Conservation (phyloP, 2,888 invertebrate genomes). For the Cataglyphis livida region DNA sequence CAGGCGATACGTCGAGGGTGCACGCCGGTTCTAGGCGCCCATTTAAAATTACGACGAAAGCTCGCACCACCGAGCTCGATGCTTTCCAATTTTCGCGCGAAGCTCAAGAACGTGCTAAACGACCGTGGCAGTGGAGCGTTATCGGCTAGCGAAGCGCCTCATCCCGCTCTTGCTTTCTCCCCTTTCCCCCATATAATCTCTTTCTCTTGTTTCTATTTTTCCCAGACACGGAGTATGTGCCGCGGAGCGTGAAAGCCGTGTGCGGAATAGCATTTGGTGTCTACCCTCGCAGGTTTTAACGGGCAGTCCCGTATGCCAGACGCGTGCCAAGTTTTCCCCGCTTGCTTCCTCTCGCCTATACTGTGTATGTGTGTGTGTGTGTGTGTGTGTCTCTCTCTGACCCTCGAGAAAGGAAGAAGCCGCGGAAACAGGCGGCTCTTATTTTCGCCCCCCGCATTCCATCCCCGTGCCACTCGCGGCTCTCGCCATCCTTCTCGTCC, state of each 20-base stretch:
- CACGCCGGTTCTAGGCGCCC: constrained; percentile 26
- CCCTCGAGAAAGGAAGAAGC: constrained; percentile 50
- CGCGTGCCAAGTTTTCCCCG: constrained; percentile 81
- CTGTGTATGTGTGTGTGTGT: constrained; percentile 48
- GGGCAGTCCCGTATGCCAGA: constrained; percentile 77
- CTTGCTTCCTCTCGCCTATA: constrained; percentile 53
- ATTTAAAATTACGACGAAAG: constrained; percentile 51
- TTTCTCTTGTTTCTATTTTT: constrained; percentile 68
- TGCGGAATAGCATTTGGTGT: constrained; percentile 74
- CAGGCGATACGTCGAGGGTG: constrained; percentile 10
- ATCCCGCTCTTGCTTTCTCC: not conserved
- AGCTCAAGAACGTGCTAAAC: constrained; percentile 60
- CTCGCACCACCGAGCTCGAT: constrained; percentile 24
- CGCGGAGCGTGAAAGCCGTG: constrained; percentile 70
- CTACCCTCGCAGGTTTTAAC: constrained; percentile 76
- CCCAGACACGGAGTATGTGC: constrained; percentile 64
- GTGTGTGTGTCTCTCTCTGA: constrained; percentile 47
- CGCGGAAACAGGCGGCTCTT: constrained; percentile 53
- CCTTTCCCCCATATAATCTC: constrained; percentile 42
- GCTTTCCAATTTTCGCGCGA: constrained; percentile 53
- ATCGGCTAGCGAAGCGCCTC: not conserved
- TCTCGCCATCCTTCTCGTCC: constrained; percentile 35
- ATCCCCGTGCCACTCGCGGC: constrained; percentile 21
- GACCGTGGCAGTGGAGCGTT: constrained; percentile 24
- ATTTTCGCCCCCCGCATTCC: constrained; percentile 60